A percentile compares a stretch with the other conserved stretches of the same genome.
Conservation (phyloP, 2,797 vertebrate genomes). For the Pyrocephalus nanus region DNA sequence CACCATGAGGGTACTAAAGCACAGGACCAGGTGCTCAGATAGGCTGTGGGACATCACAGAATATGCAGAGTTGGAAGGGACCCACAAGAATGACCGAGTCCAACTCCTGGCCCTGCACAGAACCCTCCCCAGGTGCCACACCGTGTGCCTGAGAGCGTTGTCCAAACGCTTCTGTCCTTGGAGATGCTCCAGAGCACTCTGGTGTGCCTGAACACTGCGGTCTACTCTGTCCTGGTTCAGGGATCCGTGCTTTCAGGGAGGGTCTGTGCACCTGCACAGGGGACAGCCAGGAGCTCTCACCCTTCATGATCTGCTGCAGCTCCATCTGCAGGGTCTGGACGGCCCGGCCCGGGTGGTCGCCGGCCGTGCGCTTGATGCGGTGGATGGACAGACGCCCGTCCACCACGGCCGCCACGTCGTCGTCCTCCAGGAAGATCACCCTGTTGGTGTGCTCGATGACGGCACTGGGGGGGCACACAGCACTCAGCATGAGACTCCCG, state of each 20-base stretch:
- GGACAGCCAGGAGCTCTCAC: slow-evolving; percentile 52
- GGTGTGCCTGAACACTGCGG: background rate
- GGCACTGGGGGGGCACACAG: slow-evolving; percentile 77
- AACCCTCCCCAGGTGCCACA: background rate
- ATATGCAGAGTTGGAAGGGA: background rate
- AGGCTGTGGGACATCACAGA: background rate
- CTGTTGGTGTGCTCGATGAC: slow-evolving; percentile 98
- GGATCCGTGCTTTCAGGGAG: background rate
- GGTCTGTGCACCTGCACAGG: too few species aligned
- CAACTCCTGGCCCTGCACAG: background rate
- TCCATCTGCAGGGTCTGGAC: slow-evolving; percentile 99
- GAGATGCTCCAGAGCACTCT: background rate
- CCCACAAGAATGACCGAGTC: background rate
- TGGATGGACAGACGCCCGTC: slow-evolving; percentile 96
- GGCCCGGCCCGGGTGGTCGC: slow-evolving; percentile 91
- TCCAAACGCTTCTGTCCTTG: background rate
- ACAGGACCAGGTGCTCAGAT: background rate
- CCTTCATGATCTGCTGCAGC: slow-evolving; percentile 99
- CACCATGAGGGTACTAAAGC: background rate
- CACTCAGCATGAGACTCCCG: background rate
- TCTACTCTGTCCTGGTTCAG: background rate
- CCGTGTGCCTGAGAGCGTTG: background rate
- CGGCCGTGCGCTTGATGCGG: slow-evolving; percentile 90
- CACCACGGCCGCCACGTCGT: slow-evolving; percentile 93
- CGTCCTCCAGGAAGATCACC: slow-evolving; percentile 97